Conservation (phyloP, 2,113 vertebrate species). For the Cranoglanis bouderius region DNA sequence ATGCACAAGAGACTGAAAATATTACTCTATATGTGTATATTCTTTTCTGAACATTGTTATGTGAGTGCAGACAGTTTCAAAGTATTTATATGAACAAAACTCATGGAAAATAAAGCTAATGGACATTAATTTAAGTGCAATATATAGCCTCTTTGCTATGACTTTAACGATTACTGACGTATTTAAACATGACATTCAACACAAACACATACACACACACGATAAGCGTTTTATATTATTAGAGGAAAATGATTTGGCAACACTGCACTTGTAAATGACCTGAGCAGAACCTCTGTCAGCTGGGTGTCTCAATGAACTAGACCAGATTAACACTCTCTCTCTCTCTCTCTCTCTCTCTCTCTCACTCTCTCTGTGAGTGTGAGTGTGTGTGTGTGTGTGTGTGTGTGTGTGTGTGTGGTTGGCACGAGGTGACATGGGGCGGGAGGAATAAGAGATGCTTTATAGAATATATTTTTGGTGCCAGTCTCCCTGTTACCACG, state of each 20-base stretch:
- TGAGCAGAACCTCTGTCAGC: neutral
- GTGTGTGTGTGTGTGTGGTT: conserved; percentile 28
- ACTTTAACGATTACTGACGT: too few species aligned
- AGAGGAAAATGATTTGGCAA: neutral
- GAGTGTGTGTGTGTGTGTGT: neutral
- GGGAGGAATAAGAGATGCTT: conserved; percentile 69
- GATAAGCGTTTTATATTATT: neutral
- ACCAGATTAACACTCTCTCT: neutral
- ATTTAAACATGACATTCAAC: too few species aligned
- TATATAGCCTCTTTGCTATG: too few species aligned
- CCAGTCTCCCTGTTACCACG: conserved; percentile 75
- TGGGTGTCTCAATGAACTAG: neutral
- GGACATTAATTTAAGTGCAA: too few species aligned
- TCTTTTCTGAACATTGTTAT: neutral
- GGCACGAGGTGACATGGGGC: conserved; percentile 61
- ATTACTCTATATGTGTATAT: neutral
- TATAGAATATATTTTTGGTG: conserved; percentile 76
- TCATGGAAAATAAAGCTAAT: neutral
- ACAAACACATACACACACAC: too few species aligned
- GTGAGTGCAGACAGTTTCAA: neutral
- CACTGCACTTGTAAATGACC: neutral
- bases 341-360: neutral
- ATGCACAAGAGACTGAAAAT: neutral
- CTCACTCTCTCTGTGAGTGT: neutral
- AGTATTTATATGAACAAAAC: neutral